Evolutionary conservation across 2,888 invertebrate species (phyloP).

Genomic region (Thelaira solivaga): DNA sequence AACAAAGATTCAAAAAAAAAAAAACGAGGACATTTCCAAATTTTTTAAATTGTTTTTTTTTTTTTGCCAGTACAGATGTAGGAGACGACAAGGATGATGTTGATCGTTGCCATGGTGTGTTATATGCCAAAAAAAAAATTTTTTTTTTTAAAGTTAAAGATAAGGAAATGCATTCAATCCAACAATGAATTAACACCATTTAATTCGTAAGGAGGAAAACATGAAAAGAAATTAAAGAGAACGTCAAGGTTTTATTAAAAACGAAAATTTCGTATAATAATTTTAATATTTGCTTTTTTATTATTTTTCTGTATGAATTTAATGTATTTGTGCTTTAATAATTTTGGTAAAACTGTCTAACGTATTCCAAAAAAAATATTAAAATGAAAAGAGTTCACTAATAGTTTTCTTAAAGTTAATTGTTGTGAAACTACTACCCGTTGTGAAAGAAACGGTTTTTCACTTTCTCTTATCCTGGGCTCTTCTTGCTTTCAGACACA

Average conservation of each 20-base stretch:
- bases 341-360: too few relatives aligned
- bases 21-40: slow-evolving; percentile 11
- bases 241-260: background rate
- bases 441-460: too few relatives aligned
- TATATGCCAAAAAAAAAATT: slow-evolving; percentile 21
- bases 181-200: slow-evolving; percentile 27
- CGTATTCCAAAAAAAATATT: too few relatives aligned
- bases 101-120: slow-evolving; percentile 19
- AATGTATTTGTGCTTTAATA: too few relatives aligned
- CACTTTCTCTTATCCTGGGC: too few relatives aligned
- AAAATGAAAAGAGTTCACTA: too few relatives aligned
- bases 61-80: background rate
- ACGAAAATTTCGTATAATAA: too few relatives aligned
- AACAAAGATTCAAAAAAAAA: slow-evolving; percentile 12
- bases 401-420: too few relatives aligned
- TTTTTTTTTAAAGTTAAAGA: slow-evolving; percentile 21
- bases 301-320: too few relatives aligned
- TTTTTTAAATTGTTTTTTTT: slow-evolving; percentile 20
- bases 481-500: too few relatives aligned
- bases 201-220: slow-evolving; percentile 10
- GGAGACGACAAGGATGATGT: slow-evolving; percentile 9
- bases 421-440: too few relatives aligned
- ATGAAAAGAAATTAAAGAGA: slow-evolving; percentile 16
- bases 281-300: too few relatives aligned
- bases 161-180: slow-evolving; percentile 23